Percentiles rank a stretch among this genome's conserved stretches.
phyloP scores from a whole-genome alignment of 2,797 vertebrate species.

The Sebastes iracundus region DNA sequence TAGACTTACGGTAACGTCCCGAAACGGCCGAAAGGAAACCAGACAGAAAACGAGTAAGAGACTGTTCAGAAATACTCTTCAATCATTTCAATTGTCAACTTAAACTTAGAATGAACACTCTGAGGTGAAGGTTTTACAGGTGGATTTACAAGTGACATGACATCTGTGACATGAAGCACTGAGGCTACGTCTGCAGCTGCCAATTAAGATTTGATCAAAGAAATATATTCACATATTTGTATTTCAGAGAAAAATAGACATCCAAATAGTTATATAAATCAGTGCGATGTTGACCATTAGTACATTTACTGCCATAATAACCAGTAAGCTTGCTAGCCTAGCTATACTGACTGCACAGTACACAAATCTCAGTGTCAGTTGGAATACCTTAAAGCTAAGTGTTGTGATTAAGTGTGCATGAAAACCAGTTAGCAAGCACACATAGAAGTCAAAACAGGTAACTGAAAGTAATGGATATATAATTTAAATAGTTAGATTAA shows the following conservation, averaged over 20 bases:
- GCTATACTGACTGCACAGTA: background rate
- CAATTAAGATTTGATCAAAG: background rate
- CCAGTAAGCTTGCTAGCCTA: background rate
- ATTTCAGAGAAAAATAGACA: too few species aligned
- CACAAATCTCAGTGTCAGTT: background rate
- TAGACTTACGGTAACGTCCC: constrained; percentile 73
- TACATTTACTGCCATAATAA: background rate
- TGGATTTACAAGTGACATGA: background rate
- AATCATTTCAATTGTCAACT: constrained; percentile 24
- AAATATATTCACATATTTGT: background rate
- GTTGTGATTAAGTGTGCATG: background rate
- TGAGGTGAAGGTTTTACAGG: background rate
- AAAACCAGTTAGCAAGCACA: background rate
- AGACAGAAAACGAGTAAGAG: constrained; percentile 61
- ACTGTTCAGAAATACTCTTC: constrained; percentile 32
- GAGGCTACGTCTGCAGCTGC: background rate
- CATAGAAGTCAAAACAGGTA: background rate
- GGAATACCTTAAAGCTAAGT: background rate
- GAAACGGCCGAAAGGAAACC: constrained; percentile 60
- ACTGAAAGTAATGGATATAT: background rate
- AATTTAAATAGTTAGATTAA: background rate
- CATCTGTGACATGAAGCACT: constrained; percentile 2
- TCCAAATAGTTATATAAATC: too few species aligned
- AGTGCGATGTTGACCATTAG: too few species aligned
- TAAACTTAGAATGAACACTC: constrained; percentile 15